Evolutionary conservation across 37 sponge, comb jelly and placozoan genomes (phyloP).

Genomic region (Oscarella lobularis): DNA sequence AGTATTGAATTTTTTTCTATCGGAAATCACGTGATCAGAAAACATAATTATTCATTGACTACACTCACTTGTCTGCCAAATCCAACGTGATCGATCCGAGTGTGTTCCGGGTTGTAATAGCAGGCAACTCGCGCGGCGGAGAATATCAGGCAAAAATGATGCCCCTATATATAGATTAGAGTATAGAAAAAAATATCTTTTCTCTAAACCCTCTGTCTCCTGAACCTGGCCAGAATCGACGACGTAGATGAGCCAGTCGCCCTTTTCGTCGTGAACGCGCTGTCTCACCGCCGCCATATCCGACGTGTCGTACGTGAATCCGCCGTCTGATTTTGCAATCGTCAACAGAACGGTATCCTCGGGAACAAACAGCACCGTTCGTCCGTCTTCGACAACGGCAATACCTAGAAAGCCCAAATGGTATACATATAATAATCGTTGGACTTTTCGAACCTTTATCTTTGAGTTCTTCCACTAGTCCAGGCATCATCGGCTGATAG

Average conservation of each 20-base stretch:
- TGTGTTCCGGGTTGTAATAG: conserved; percentile 29
- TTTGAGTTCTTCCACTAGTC: conserved; percentile 64
- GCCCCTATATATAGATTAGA: conserved; percentile 15
- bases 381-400: conserved; percentile 54
- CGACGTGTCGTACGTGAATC: conserved; percentile 92
- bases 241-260: conserved; percentile 90
- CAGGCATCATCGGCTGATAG: conserved; percentile 85
- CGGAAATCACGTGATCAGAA: neutral
- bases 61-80: conserved; percentile 86
- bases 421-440: too few relatives aligned
- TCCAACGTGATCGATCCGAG: conserved; percentile 69
- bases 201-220: too few relatives aligned
- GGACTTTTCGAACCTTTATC: conserved; percentile 23
- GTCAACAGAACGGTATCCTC: conserved; percentile 60
- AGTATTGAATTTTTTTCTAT: conserved; percentile 70
- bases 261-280: conserved; percentile 66
- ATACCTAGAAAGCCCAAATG: conserved; percentile 31
- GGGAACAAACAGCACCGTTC: conserved; percentile 60
- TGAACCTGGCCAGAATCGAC: conserved; percentile 94
- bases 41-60: neutral
- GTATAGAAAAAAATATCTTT: neutral
- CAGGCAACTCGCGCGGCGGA: conserved; percentile 52
- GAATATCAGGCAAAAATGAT: conserved; percentile 68
- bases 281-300: conserved; percentile 87
- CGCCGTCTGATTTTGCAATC: conserved; percentile 88